A percentile compares a stretch with the other conserved stretches of the same genome.
These are phyloP conservation scores for Drosophila rufa DNA, from an alignment of 1,140 invertebrate species.

Conservation along the genomic window DNA sequence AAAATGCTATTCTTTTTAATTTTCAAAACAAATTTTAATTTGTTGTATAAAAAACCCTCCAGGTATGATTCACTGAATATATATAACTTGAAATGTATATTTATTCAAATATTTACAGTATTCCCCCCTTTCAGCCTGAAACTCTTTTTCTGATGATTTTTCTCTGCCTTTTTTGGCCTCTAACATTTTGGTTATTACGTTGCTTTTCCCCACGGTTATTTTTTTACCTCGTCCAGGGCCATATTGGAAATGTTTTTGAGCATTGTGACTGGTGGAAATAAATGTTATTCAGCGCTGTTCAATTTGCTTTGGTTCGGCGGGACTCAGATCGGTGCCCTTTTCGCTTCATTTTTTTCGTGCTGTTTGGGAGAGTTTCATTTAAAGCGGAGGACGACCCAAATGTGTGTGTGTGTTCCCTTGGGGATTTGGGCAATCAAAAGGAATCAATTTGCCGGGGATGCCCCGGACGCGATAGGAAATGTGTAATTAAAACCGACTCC, in stretches of 20 bases:
- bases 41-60: too few species aligned
- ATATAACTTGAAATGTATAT: background rate
- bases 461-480: constrained; percentile 47
- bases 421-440: constrained; percentile 65
- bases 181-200: constrained; percentile 10
- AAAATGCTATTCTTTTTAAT: too few species aligned
- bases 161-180: background rate
- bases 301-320: background rate
- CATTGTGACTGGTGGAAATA: constrained; percentile 20
- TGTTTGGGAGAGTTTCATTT: background rate
- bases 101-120: background rate
- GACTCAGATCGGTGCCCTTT: constrained; percentile 3
- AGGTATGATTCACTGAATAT: background rate
- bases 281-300: constrained; percentile 26
- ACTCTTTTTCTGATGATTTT: background rate
- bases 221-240: background rate
- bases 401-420: constrained; percentile 14
- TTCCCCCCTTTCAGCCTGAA: background rate
- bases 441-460: constrained; percentile 58
- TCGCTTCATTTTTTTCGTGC: background rate
- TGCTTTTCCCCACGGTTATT: background rate
- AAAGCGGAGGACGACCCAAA: constrained; percentile 9
- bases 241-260: constrained; percentile 29
- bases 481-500: constrained; percentile 68
- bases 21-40: too few species aligned